Evolutionary conservation across 2,113 vertebrate species (phyloP).

Genomic region (Balaenoptera acutorostrata): DNA sequence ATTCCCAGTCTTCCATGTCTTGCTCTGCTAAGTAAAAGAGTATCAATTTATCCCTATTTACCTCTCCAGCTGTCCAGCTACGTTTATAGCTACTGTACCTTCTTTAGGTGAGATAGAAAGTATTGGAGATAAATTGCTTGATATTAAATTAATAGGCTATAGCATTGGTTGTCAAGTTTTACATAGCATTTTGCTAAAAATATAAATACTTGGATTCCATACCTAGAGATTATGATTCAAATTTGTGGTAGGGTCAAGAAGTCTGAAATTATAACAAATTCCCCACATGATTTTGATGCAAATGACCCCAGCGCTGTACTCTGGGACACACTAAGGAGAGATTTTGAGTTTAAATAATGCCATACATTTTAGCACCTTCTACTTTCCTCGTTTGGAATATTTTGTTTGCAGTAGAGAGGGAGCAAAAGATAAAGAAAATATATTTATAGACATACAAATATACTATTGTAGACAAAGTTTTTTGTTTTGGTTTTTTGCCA

Average conservation of each 20-base stretch:
- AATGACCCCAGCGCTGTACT: fast-evolving
- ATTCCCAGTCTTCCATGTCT: background rate
- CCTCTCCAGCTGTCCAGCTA: background rate
- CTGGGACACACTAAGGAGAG: background rate
- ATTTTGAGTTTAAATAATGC: background rate
- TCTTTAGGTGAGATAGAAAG: background rate
- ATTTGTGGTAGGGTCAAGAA: background rate
- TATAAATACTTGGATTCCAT: background rate
- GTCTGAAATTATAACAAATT: background rate
- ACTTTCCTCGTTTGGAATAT: background rate
- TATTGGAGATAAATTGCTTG: background rate
- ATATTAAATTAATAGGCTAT: background rate
- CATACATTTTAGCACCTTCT: background rate
- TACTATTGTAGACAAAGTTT: background rate
- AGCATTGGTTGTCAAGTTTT: background rate
- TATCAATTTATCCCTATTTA: background rate
- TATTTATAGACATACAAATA: conserved; percentile 15
- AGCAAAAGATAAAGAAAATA: background rate
- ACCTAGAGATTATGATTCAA: background rate
- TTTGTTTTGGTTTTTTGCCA: conserved; percentile 32
- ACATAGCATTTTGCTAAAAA: background rate
- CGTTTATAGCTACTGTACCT: background rate
- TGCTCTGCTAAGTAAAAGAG: background rate
- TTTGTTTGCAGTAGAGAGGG: background rate
- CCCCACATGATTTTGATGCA: background rate